Evolutionary conservation across 2,888 invertebrate species (phyloP).

Genomic region (Mellilla xanthometata): DNA sequence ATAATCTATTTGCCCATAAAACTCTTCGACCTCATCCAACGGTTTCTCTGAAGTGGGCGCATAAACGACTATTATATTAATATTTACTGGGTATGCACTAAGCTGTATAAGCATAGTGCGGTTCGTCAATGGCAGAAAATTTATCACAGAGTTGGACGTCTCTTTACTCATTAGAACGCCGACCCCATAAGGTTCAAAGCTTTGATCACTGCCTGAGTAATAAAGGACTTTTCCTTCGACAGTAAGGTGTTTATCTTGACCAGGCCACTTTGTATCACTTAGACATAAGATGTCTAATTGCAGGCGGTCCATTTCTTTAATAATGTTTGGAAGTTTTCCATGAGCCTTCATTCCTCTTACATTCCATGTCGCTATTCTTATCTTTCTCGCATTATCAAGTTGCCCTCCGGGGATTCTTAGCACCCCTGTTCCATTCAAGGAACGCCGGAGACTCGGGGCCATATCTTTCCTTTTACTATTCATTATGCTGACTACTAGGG

Average conservation of each 20-base stretch:
- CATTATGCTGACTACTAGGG: conserved; percentile 5
- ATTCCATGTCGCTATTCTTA: neutral
- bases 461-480: too few species aligned
- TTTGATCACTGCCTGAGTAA: neutral
- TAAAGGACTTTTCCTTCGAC: neutral
- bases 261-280: too few species aligned
- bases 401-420: conserved; percentile 2
- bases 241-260: neutral
- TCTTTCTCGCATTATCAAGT: neutral
- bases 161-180: neutral
- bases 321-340: neutral
- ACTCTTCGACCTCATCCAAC: neutral
- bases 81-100: neutral
- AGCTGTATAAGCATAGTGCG: neutral
- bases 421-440: conserved; percentile 5
- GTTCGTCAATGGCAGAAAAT: neutral
- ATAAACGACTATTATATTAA: neutral
- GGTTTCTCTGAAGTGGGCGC: neutral
- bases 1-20: neutral
- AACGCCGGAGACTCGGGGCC: conserved; percentile 6
- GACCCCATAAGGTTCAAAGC: neutral
- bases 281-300: neutral
- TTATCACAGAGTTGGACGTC: too few species aligned
- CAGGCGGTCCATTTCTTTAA: neutral
- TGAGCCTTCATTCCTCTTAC: neutral